A percentile compares a stretch with the other conserved stretches of the same genome.
phyloP scores from a whole-genome alignment of 2,888 invertebrate genomes.

The Pammene aurita region DNA sequence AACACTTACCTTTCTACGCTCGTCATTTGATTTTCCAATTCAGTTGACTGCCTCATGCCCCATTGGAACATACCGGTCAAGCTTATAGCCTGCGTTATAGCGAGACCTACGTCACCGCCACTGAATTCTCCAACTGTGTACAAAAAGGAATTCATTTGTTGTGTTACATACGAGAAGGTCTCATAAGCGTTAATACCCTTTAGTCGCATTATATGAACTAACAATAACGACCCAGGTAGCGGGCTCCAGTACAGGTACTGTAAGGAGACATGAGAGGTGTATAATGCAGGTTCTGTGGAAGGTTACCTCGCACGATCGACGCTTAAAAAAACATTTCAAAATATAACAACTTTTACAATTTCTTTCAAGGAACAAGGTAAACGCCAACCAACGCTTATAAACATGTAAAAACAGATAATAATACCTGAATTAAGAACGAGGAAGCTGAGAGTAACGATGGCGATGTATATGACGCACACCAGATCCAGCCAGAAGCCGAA shows the following conservation, averaged over 20 bases:
- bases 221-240: too few relatives aligned
- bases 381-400: too few relatives aligned
- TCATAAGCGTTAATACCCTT: background rate
- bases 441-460: conserved; percentile 93
- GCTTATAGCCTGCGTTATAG: conserved; percentile 91
- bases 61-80: conserved; percentile 92
- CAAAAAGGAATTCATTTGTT: background rate
- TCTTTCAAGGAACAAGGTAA: too few relatives aligned
- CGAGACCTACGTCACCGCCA: conserved; percentile 90
- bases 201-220: too few relatives aligned
- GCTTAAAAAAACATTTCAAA: too few relatives aligned
- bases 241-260: too few relatives aligned
- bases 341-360: too few relatives aligned
- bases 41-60: conserved; percentile 97
- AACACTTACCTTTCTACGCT: conserved; percentile 89
- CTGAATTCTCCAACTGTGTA: conserved; percentile 68
- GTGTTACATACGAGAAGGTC: too few relatives aligned
- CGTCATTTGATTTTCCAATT: conserved; percentile 94
- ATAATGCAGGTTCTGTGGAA: too few relatives aligned
- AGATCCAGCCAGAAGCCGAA: conserved; percentile 97
- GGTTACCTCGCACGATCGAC: too few relatives aligned
- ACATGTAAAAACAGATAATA: background rate
- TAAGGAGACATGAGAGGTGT: too few relatives aligned
- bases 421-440: conserved; percentile 85
- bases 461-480: conserved; percentile 93